Conservation (phyloP, 1,140 invertebrate genomes). For the Bombus pascuorum region DNA sequence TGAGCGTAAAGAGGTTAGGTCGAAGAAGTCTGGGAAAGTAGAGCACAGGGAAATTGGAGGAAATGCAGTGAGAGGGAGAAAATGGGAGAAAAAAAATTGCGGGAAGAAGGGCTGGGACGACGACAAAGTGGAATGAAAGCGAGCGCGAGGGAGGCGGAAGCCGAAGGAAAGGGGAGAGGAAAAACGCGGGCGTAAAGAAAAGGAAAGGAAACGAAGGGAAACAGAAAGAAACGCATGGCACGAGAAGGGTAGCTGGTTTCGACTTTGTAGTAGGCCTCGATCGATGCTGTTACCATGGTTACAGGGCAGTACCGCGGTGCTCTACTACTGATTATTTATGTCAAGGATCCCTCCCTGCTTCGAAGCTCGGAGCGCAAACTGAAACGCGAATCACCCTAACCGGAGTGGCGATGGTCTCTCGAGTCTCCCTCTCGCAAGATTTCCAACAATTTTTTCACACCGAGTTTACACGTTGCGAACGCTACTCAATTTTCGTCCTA, state of each 20-base stretch:
- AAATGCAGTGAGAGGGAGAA: constrained; percentile 2
- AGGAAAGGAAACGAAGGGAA: constrained; percentile 23
- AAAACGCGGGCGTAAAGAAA: constrained; percentile 4
- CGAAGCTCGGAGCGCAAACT: constrained; percentile 75
- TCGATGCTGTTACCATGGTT: constrained; percentile 79
- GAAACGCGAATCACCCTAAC: constrained; percentile 56
- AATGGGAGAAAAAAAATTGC: not conserved
- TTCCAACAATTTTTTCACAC: not conserved
- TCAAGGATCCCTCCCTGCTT: constrained; percentile 78
- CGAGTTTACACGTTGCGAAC: not conserved
- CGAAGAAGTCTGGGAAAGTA: constrained; percentile 14
- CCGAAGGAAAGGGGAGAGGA: not conserved
- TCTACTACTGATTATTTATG: constrained; percentile 82
- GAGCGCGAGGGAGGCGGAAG: not conserved
- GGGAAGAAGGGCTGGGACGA: not conserved
- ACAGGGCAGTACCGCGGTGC: constrained; percentile 74
- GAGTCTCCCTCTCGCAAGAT: not conserved
- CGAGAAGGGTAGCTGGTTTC: constrained; percentile 56
- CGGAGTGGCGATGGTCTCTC: not conserved
- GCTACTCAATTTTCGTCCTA: too few relatives aligned
- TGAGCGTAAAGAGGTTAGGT: not conserved
- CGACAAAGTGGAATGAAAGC: constrained; percentile 5
- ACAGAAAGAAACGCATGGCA: constrained; percentile 42
- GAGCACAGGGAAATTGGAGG: constrained; percentile 21
- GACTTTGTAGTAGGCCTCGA: constrained; percentile 71